Base-by-base conservation (phyloP, 2,113 vertebrate genomes). In the Xiphorhynchus elegans region DNA sequence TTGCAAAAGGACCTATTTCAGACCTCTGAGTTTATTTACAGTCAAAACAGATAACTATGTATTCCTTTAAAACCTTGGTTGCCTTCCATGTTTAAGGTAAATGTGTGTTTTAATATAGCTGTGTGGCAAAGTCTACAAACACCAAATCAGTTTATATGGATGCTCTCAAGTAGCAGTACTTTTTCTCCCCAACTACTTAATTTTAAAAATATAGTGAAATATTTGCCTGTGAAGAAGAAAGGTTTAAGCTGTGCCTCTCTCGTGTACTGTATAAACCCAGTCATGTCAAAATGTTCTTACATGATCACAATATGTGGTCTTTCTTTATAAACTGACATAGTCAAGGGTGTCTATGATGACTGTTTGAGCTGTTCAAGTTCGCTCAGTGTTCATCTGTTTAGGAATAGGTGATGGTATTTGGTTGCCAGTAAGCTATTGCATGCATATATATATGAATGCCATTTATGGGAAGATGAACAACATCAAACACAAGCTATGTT, bases 31-130 rank as follows among this genome's bases (percentile, higher is more conserved):
- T 63, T 63, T 72, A 78, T 83, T 91, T 77, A 56, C 67, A 80
- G 37, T 55, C 42, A 88, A 91, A 87, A 82, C 0, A 16, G 83
- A 83, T 93, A 69, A 56, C 37, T 35, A 31, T 26, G 35, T 52
- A 59, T 85, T 80, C 39, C 67, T 72, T 79, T 91, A 95, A 85
- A 79, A 73, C 29, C 9, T 47, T 83, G 62, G 46, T 67, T 59
- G 10, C 53, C 59, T 90, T 94, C 94, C 63, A 88, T 12, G 24
- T 79, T 95, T 90, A 85, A 94, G 87, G 90, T 93, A 85, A 83
- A 79, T 80, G 17, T 53, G 29, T 90, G 18, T 33, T 90, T 80
- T 88, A 37, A 67, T 64, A 84, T 20, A 78, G 31, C 29, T 77
- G 5, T 31, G 20, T 52, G 33, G 15, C 55, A 59, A 87, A 75